These are phyloP conservation scores for Bombus superbus DNA, from an alignment of 1,140 invertebrate genomes.

Conservation along the genomic window DNA sequence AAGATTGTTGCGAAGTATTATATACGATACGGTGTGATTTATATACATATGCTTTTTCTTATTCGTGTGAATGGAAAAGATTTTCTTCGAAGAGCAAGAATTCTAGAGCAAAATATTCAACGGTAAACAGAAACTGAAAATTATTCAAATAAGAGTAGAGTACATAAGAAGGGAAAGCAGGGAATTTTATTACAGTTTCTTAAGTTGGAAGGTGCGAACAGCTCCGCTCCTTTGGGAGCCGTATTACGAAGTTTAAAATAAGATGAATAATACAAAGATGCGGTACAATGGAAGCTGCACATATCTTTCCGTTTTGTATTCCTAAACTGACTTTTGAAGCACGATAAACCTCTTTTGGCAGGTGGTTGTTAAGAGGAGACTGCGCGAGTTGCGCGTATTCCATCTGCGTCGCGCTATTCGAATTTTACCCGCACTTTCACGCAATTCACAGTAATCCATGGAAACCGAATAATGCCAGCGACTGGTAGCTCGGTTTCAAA, in stretches of 20 bases:
- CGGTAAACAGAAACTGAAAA: background rate
- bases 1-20: too few relatives aligned
- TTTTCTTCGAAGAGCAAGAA: background rate
- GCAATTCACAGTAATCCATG: background rate
- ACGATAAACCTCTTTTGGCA: background rate
- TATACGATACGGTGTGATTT: too few relatives aligned
- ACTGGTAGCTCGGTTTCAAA: background rate
- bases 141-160: background rate
- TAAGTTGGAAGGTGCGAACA: background rate
- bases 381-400: background rate
- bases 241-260: background rate
- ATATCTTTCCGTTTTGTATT: background rate
- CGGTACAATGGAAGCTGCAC: background rate
- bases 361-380: background rate
- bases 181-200: background rate
- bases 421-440: background rate
- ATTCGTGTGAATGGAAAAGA: background rate
- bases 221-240: background rate
- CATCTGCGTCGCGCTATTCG: background rate
- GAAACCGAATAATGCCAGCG: background rate
- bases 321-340: background rate
- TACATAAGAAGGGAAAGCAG: background rate
- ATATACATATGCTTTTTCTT: background rate
- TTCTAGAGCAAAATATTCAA: background rate
- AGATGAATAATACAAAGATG: slow-evolving; percentile 9